A percentile compares a stretch with the other conserved stretches of the same genome.
Conservation (phyloP, 2,797 vertebrate species). For the Acrossocheilus wenchowensis region DNA sequence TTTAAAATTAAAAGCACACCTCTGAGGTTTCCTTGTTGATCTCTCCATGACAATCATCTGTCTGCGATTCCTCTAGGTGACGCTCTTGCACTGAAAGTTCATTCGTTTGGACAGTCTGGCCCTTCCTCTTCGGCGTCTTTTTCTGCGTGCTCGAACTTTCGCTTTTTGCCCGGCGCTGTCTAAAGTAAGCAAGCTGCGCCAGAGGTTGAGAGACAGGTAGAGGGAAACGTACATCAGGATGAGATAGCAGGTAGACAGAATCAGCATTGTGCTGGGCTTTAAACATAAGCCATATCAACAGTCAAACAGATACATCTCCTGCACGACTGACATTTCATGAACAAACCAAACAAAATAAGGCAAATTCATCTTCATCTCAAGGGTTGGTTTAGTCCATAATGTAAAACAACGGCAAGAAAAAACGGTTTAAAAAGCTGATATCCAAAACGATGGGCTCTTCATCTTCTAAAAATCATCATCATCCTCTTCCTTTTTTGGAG, state of each 20-base stretch:
- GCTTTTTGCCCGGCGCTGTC: slow-evolving; percentile 87
- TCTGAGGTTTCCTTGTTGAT: slow-evolving; percentile 63
- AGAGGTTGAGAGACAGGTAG: slow-evolving; percentile 86
- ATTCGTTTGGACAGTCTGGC: slow-evolving; percentile 82
- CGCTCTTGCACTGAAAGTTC: slow-evolving; percentile 79
- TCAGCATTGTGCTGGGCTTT: slow-evolving; percentile 67
- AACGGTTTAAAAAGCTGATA: background rate
- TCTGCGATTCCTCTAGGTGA: slow-evolving; percentile 69
- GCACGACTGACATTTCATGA: background rate
- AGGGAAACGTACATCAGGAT: slow-evolving; percentile 86
- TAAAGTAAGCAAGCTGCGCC: slow-evolving; percentile 92
- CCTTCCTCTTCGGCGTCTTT: slow-evolving; percentile 93
- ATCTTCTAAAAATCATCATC: background rate
- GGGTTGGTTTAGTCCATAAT: background rate
- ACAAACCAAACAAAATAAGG: background rate
- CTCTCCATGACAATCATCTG: slow-evolving; percentile 42
- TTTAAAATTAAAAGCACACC: slow-evolving; percentile 63
- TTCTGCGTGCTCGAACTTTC: slow-evolving; percentile 84
- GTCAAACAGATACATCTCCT: background rate
- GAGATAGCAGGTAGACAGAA: slow-evolving; percentile 83
- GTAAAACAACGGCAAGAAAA: background rate
- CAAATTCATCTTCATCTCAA: background rate
- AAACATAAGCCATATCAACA: slow-evolving; percentile 24
- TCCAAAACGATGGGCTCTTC: background rate
- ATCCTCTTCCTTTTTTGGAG: background rate